These are phyloP conservation scores for Pristionchus maxplancki DNA, from an alignment of 2,888 invertebrate species.

Conservation along the genomic window DNA sequence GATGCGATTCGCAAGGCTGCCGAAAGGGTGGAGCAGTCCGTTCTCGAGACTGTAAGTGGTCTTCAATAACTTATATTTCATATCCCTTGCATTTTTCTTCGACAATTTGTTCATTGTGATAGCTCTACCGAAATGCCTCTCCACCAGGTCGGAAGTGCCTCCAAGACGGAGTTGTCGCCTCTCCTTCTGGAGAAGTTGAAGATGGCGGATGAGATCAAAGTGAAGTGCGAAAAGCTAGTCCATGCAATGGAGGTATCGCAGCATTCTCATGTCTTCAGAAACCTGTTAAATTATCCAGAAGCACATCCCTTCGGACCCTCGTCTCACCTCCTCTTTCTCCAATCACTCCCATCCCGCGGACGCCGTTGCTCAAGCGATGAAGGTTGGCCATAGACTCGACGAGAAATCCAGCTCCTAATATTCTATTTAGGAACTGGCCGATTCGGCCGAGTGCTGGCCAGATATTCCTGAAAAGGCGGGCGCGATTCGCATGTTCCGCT, in stretches of 20 bases:
- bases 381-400: not conserved
- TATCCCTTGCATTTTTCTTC: not conserved
- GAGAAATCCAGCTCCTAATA: not conserved
- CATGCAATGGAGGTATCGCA: constrained; percentile 35
- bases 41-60: constrained; percentile 37
- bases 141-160: constrained; percentile 37
- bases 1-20: constrained; percentile 45
- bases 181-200: constrained; percentile 34
- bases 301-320: constrained; percentile 28
- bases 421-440: constrained; percentile 21
- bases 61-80: not conserved
- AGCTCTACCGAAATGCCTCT: not conserved
- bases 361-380: constrained; percentile 44
- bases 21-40: constrained; percentile 46
- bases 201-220: constrained; percentile 48
- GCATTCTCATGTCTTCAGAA: not conserved
- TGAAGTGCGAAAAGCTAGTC: constrained; percentile 22
- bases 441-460: constrained; percentile 49
- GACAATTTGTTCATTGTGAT: not conserved
- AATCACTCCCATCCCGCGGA: constrained; percentile 43
- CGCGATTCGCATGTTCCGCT: not conserved
- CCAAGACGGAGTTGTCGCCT: constrained; percentile 44
- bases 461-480: not conserved
- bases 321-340: constrained; percentile 44
- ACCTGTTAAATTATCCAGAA: not conserved